These are phyloP conservation scores for Carabus problematicus DNA, from an alignment of 2,888 invertebrate species.

Conservation along the genomic window DNA sequence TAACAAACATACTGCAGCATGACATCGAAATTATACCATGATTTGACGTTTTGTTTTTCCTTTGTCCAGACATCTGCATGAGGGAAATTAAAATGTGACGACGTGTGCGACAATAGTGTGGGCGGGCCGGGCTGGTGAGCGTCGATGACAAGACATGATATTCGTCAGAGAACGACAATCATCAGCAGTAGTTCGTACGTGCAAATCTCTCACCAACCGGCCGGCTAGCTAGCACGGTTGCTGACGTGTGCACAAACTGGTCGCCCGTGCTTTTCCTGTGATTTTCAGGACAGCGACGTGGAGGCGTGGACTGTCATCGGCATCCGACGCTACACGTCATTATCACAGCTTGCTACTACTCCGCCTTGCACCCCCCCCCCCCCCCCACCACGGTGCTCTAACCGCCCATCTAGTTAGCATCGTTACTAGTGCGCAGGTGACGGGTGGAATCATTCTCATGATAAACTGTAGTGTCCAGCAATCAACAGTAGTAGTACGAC, in stretches of 20 bases:
- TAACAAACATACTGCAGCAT: neutral
- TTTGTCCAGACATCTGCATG: no score
- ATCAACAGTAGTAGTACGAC: no score
- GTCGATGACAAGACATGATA: conserved; percentile 27
- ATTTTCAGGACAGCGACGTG: conserved; percentile 23
- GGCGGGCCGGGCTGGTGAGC: conserved; percentile 15
- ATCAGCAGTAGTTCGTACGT: no score
- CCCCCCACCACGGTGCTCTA: no score
- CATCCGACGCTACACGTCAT: conserved; percentile 41
- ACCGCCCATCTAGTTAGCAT: no score
- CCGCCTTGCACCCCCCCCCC: no score
- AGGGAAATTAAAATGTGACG: conserved; percentile 33
- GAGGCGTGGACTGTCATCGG: conserved; percentile 50
- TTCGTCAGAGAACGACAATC: conserved; percentile 16
- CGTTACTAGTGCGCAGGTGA: no score
- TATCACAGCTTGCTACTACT: conserved; percentile 32
- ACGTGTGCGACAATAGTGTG: conserved; percentile 16
- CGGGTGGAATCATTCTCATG: no score
- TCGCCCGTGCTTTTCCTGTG: conserved; percentile 25
- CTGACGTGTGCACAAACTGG: conserved; percentile 16
- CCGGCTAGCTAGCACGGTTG: no score
- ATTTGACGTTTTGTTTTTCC: neutral
- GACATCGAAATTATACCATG: conserved; percentile 33
- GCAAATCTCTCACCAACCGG: no score
- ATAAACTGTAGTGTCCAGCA: no score